Conservation (phyloP, 2,113 vertebrate genomes). For the Sprattus sprattus region DNA sequence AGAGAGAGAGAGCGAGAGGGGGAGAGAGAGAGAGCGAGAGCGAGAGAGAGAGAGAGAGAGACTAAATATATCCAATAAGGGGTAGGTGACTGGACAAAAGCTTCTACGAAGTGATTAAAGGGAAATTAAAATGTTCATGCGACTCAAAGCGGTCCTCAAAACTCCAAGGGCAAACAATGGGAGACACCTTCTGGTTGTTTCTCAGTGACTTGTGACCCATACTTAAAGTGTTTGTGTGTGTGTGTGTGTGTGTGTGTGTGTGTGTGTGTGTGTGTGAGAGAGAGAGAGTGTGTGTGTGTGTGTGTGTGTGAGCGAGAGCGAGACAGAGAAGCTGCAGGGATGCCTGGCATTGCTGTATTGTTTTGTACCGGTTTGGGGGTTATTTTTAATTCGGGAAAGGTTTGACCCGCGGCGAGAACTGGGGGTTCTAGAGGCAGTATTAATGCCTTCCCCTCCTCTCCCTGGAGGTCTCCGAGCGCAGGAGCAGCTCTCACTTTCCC, state of each 20-base stretch:
- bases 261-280: background rate
- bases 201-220: background rate
- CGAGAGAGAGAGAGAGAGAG: background rate
- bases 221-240: background rate
- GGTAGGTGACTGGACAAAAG: no score
- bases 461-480: slow-evolving; percentile 48
- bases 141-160: background rate
- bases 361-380: slow-evolving; percentile 52
- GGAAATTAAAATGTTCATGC: no score
- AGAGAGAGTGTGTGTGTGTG: background rate
- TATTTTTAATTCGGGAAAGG: slow-evolving; percentile 61
- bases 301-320: slow-evolving; percentile 28
- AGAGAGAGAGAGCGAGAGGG: no score
- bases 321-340: slow-evolving; percentile 44
- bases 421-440: slow-evolving; percentile 53
- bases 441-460: slow-evolving; percentile 70
- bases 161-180: background rate
- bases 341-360: slow-evolving; percentile 57
- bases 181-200: background rate
- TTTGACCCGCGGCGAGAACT: slow-evolving; percentile 47
- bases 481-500: slow-evolving; percentile 71
- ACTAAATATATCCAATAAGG: background rate
- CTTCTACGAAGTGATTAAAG: no score
- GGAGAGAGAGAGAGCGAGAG: background rate
- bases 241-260: slow-evolving; percentile 5